phyloP scores from a whole-genome alignment of 2,888 invertebrate genomes.

The Heliconius hortense region DNA sequence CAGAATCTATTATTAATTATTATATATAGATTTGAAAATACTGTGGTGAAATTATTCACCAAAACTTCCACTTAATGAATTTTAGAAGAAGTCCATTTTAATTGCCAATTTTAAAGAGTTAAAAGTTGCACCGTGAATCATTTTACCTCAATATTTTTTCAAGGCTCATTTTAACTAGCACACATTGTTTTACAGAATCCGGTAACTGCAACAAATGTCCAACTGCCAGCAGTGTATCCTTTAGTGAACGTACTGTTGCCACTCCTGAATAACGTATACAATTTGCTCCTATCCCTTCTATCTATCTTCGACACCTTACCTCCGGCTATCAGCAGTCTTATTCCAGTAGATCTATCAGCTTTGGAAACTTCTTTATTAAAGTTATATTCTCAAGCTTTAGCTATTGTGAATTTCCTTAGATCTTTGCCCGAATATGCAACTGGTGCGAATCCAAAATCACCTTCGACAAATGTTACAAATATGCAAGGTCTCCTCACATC shows the following conservation, averaged over 20 bases:
- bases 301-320: conserved; percentile 76
- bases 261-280: conserved; percentile 75
- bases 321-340: conserved; percentile 66
- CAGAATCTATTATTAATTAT: no score
- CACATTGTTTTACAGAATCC: conserved; percentile 56
- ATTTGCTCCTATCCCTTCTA: conserved; percentile 69
- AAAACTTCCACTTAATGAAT: no score
- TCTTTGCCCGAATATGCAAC: conserved; percentile 68
- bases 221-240: conserved; percentile 74
- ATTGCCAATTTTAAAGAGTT: no score
- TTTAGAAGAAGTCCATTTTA: no score
- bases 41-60: no score
- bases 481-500: conserved; percentile 63
- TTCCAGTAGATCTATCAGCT: conserved; percentile 71
- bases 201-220: conserved; percentile 61
- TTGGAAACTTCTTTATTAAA: conserved; percentile 71
- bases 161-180: background rate
- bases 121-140: no score
- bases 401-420: conserved; percentile 71
- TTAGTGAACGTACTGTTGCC: conserved; percentile 73
- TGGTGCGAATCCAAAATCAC: conserved; percentile 67
- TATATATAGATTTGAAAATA: no score
- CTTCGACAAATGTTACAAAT: conserved; percentile 55
- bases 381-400: conserved; percentile 71
- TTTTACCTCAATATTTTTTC: background rate